A percentile compares a stretch with the other conserved stretches of the same genome.
phyloP scores from a whole-genome alignment of 1,140 invertebrate species.

The Mycetomoellerius zeteki region DNA sequence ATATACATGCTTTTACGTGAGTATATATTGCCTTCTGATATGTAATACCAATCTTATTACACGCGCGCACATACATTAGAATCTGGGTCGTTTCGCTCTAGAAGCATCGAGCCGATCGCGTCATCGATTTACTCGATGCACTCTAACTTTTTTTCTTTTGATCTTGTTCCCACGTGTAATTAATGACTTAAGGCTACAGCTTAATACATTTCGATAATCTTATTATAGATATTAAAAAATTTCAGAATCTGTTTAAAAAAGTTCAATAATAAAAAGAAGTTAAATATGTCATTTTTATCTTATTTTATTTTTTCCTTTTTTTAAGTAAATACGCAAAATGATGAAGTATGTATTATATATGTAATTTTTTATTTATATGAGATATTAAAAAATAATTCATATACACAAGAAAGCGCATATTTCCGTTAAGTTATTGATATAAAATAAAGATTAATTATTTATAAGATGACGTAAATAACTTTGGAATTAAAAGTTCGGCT shows the following conservation, averaged over 20 bases:
- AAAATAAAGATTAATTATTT: neutral
- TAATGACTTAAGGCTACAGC: conserved; percentile 12
- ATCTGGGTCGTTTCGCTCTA: conserved; percentile 73
- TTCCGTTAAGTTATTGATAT: neutral
- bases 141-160: conserved; percentile 15
- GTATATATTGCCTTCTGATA: conserved; percentile 63
- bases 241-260: too few relatives aligned
- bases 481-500: conserved; percentile 10
- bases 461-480: neutral
- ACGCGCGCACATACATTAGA: conserved; percentile 1
- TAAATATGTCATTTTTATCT: neutral
- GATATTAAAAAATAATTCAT: neutral
- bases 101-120: conserved; percentile 49
- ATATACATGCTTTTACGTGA: neutral
- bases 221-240: too few relatives aligned
- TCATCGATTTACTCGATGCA: conserved; percentile 59
- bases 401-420: neutral
- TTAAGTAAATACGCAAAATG: neutral
- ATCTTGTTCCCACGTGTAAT: conserved; percentile 2
- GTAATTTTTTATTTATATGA: neutral
- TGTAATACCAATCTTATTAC: conserved; percentile 57
- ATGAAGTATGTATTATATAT: neutral
- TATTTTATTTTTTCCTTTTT: neutral
- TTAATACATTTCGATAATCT: neutral
- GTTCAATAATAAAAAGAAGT: neutral